These are phyloP conservation scores for Philopotamus ludificatus DNA, from an alignment of 1,140 invertebrate genomes.

Conservation along the genomic window DNA sequence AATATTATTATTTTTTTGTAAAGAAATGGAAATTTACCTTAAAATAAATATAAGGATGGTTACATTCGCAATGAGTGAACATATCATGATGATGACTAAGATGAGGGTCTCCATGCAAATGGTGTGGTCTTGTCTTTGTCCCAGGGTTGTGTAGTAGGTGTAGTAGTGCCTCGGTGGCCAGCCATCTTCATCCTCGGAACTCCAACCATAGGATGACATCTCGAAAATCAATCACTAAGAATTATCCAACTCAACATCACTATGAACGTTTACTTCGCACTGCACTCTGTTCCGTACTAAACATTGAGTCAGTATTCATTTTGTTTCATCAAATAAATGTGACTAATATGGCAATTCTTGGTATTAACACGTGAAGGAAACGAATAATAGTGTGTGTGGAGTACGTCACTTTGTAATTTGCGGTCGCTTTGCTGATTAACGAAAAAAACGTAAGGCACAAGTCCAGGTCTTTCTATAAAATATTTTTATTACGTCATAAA, in stretches of 20 bases:
- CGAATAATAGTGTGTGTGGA: not conserved
- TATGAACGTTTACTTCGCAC: not conserved
- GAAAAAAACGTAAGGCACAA: too few relatives aligned
- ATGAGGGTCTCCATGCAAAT: slow-evolving; percentile 15
- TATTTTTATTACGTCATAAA: too few relatives aligned
- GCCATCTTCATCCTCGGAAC: slow-evolving; percentile 46
- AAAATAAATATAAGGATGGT: slow-evolving; percentile 29
- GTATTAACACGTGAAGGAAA: not conserved
- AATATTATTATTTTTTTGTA: too few relatives aligned
- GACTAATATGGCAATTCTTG: not conserved
- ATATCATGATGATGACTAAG: slow-evolving; percentile 22
- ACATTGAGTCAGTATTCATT: not conserved
- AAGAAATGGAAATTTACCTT: too few relatives aligned
- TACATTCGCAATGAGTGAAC: slow-evolving; percentile 31
- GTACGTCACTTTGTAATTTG: not conserved
- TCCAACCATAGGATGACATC: slow-evolving; percentile 32
- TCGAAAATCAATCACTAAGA: not conserved
- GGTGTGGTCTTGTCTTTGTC: slow-evolving; percentile 43
- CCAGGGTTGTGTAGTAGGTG: slow-evolving; percentile 58
- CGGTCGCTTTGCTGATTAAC: not conserved
- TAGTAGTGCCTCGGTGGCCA: slow-evolving; percentile 56
- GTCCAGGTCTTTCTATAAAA: too few relatives aligned
- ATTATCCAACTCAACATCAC: not conserved
- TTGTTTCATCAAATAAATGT: not conserved
- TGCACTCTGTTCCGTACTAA: not conserved